Conservation (phyloP, 1,140 invertebrate genomes). For the Spodoptera litura region DNA sequence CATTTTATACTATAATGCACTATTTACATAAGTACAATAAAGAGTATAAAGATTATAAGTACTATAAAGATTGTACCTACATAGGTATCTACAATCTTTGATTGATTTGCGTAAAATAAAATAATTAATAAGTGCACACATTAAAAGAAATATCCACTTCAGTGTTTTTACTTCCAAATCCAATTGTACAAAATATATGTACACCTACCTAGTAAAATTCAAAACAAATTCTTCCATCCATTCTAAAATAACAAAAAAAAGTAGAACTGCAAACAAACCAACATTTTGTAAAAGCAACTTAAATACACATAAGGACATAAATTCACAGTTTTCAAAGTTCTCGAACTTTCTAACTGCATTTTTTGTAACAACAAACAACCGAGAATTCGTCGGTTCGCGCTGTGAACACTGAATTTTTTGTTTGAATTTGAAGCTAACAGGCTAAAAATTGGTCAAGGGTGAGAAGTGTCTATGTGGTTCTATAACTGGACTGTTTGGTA, state of each 20-base stretch:
- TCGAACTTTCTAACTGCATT: conserved; percentile 24
- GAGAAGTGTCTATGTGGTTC: not conserved
- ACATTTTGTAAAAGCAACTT: not conserved
- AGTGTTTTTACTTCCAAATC: too few species aligned
- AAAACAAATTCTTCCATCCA: too few species aligned
- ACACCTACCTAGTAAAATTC: too few species aligned
- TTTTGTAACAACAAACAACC: conserved; percentile 36
- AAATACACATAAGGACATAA: not conserved
- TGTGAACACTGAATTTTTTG: conserved; percentile 17
- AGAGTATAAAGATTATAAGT: too few species aligned
- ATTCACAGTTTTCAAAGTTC: conserved; percentile 21
- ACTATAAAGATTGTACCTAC: too few species aligned
- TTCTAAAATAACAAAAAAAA: not conserved
- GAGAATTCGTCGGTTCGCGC: conserved; percentile 22
- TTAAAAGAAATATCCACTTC: too few species aligned
- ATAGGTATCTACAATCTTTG: too few species aligned
- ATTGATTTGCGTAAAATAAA: too few species aligned
- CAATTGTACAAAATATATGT: too few species aligned
- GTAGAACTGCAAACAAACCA: not conserved
- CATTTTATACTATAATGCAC: too few species aligned
- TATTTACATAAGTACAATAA: too few species aligned
- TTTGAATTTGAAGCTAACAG: conserved; percentile 32
- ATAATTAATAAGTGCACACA: too few species aligned
- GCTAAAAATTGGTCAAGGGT: conserved; percentile 36
- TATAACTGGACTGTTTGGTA: not conserved